Conservation (phyloP, 2,113 vertebrate species). For the Myanophis thanlyinensis region DNA sequence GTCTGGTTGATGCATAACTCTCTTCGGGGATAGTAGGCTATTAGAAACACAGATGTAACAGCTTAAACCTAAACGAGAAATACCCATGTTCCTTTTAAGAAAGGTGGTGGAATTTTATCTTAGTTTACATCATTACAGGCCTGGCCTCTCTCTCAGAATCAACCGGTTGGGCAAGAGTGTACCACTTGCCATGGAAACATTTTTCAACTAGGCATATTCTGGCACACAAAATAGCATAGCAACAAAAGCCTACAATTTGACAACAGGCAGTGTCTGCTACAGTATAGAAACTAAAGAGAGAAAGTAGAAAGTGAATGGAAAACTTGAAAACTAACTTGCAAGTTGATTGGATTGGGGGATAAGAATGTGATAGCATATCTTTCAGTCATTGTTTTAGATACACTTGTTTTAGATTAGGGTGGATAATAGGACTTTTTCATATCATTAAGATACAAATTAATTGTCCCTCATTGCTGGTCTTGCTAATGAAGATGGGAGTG, state of each 20-base stretch:
- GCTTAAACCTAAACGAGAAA: not conserved
- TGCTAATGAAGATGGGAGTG: not conserved
- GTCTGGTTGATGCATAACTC: too few relatives aligned
- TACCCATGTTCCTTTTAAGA: not conserved
- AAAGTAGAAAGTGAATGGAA: not conserved
- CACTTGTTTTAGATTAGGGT: not conserved
- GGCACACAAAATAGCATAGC: constrained; percentile 16
- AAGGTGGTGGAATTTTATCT: not conserved
- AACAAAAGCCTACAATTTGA: constrained; percentile 4
- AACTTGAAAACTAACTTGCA: not conserved
- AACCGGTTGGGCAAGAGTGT: not conserved
- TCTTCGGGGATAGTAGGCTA: not conserved
- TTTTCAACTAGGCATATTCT: not conserved
- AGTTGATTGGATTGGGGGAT: not conserved
- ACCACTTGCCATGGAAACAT: constrained; percentile 16
- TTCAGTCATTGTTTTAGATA: not conserved
- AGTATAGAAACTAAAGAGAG: not conserved
- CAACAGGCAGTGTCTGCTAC: not conserved
- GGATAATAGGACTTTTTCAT: not conserved
- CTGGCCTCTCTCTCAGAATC: not conserved
- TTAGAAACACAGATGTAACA: not conserved
- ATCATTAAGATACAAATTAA: not conserved
- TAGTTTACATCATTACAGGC: not conserved
- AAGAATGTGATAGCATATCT: not conserved
- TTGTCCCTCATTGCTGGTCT: not conserved